Percentiles rank a stretch among this genome's conserved stretches.
Evolutionary conservation across 2,113 vertebrate species (phyloP).

Genomic region (pig (Sus scrofa)): T2T-Sscrofa CM000814.6:42045001-42045500

Average conservation of each 20-base stretch:
- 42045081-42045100: background rate
- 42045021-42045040: background rate
- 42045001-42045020: background rate
- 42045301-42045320: background rate
- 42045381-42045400: background rate
- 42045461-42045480: background rate
- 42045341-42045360: background rate
- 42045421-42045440: slow-evolving; percentile 5
- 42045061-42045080: background rate
- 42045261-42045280: background rate
- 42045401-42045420: background rate
- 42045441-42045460: background rate
- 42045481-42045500: background rate
- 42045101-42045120: background rate
- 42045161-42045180: background rate
- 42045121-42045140: background rate
- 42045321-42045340: background rate
- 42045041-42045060: background rate
- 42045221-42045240: background rate
- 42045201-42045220: background rate
- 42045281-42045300: background rate
- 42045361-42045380: background rate
- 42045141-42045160: background rate
- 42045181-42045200: background rate
- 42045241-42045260: background rate